These are phyloP conservation scores for Fragum fragum DNA, from an alignment of 2,888 invertebrate species.

Conservation along the genomic window DNA sequence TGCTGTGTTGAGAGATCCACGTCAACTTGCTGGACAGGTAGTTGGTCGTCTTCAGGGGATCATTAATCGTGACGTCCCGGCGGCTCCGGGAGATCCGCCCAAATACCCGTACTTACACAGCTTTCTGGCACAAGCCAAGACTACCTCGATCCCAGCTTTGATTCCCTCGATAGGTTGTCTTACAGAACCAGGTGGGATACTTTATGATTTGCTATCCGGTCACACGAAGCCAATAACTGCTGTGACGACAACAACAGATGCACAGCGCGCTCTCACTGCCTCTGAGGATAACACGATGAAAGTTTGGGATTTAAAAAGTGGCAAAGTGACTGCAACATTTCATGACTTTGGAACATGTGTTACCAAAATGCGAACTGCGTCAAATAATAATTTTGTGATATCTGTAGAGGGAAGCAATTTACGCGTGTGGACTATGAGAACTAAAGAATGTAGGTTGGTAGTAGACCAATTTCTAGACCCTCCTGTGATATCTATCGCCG, in stretches of 20 bases:
- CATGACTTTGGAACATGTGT: slow-evolving; percentile 80
- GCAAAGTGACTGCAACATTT: slow-evolving; percentile 81
- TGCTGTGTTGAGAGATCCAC: slow-evolving; percentile 93
- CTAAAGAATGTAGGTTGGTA: slow-evolving; percentile 71
- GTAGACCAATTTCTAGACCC: slow-evolving; percentile 81
- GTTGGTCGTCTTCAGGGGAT: slow-evolving; percentile 87
- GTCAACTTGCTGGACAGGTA: slow-evolving; percentile 93
- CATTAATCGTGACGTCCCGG: slow-evolving; percentile 81
- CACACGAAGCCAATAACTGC: slow-evolving; percentile 84
- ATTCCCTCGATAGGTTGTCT: slow-evolving; percentile 84
- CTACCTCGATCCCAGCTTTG: slow-evolving; percentile 79
- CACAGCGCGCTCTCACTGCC: slow-evolving; percentile 80
- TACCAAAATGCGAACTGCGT: slow-evolving; percentile 72
- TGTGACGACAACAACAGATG: slow-evolving; percentile 81
- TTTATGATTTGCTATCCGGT: slow-evolving; percentile 84
- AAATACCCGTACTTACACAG: slow-evolving; percentile 81
- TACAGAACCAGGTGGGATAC: slow-evolving; percentile 83
- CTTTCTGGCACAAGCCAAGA: slow-evolving; percentile 77
- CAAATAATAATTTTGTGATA: slow-evolving; percentile 75
- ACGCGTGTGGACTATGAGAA: slow-evolving; percentile 79
- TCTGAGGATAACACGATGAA: slow-evolving; percentile 84
- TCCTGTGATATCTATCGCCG: slow-evolving; percentile 78
- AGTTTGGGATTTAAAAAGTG: slow-evolving; percentile 83
- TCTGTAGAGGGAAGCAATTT: slow-evolving; percentile 81
- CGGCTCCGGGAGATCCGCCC: slow-evolving; percentile 82